phyloP scores from a whole-genome alignment of 1,140 invertebrate species.

The Stenopsyche tienmushanensis region DNA sequence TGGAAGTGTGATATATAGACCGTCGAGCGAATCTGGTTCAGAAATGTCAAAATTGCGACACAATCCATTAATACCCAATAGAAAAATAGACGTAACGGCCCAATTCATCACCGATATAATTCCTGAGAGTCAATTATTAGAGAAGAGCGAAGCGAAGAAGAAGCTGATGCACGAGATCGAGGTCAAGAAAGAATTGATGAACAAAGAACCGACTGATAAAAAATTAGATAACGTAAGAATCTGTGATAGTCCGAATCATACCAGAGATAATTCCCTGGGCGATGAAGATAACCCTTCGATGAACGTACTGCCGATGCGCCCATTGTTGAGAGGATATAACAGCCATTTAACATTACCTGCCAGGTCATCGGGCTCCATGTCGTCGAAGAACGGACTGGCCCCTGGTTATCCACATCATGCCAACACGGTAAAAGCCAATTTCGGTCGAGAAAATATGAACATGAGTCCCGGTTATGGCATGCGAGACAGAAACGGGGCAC shows the following conservation, averaged over 20 bases:
- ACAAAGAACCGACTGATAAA: conserved; percentile 40
- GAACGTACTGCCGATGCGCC: conserved; percentile 90
- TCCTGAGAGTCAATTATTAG: conserved; percentile 52
- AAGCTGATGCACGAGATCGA: conserved; percentile 29
- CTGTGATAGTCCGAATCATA: conserved; percentile 53
- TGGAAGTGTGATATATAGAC: conserved; percentile 68
- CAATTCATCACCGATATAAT: conserved; percentile 55
- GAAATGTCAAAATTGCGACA: conserved; percentile 56
- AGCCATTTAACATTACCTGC: conserved; percentile 71
- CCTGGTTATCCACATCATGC: conserved; percentile 57
- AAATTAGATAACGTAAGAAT: conserved; percentile 46
- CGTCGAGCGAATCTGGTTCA: conserved; percentile 66
- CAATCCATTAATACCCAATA: conserved; percentile 54
- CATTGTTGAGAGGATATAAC: conserved; percentile 79
- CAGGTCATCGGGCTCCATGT: conserved; percentile 56
- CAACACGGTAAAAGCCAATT: conserved; percentile 57
- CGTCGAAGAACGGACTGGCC: conserved; percentile 48
- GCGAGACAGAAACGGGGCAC: conserved; percentile 52
- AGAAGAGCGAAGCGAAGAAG: conserved; percentile 42
- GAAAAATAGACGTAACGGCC: conserved; percentile 58
- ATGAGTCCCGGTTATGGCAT: conserved; percentile 36
- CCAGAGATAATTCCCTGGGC: conserved; percentile 57
- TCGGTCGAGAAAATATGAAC: conserved; percentile 52
- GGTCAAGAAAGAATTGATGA: not conserved
- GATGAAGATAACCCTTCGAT: conserved; percentile 78